A percentile compares a stretch with the other conserved stretches of the same genome.
phyloP scores from a whole-genome alignment of 2,113 vertebrate genomes.

The Tragelaphus imberbis region DNA sequence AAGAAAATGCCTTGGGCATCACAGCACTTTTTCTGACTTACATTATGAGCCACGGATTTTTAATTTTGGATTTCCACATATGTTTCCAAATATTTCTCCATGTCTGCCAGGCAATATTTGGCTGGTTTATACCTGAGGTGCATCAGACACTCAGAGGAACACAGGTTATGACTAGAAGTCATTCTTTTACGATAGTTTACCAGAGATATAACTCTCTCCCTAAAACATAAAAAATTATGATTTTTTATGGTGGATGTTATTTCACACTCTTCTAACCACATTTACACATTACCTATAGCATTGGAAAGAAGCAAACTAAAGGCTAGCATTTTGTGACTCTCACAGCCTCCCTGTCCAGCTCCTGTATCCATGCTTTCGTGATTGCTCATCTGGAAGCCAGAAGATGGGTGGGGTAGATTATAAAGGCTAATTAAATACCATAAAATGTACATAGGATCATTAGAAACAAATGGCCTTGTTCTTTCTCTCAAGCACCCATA shows the following conservation, averaged over 20 bases:
- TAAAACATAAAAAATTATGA: not conserved
- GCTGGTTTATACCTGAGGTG: not conserved
- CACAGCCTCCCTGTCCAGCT: not conserved
- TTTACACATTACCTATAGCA: not conserved
- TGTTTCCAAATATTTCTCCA: constrained; percentile 35
- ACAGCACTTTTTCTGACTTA: constrained; percentile 45
- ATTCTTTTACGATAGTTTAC: not conserved
- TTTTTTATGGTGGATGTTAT: not conserved
- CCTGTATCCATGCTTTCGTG: not conserved
- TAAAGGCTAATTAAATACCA: constrained; percentile 5
- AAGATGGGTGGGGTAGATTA: not conserved
- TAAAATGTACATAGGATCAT: constrained; percentile 1
- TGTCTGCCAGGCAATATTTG: constrained; percentile 42
- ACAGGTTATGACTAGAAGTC: not conserved
- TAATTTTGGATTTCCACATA: constrained; percentile 50
- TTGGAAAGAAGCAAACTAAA: not conserved
- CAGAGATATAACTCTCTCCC: not conserved
- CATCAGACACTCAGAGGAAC: not conserved
- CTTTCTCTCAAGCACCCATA: not conserved
- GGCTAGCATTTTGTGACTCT: not conserved
- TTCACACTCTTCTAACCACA: not conserved
- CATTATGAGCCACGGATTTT: constrained; percentile 48
- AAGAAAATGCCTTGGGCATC: constrained; percentile 44
- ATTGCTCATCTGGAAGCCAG: not conserved
- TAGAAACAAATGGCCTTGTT: constrained; percentile 31